Conservation (phyloP, 2,888 invertebrate genomes). For the Apotomis betuletana region DNA sequence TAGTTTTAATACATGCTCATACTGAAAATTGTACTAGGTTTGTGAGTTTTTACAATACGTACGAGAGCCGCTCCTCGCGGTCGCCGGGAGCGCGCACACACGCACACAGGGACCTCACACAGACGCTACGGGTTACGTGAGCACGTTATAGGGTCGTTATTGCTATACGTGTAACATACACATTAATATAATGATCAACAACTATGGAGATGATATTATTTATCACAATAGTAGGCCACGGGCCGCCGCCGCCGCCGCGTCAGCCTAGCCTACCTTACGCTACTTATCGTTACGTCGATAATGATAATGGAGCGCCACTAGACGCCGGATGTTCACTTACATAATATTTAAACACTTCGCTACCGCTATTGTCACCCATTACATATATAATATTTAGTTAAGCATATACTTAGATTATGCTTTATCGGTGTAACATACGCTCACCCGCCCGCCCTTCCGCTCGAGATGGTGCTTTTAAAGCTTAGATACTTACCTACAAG, state of each 20-base stretch:
- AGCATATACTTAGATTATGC: slow-evolving; percentile 13
- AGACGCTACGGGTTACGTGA: slow-evolving; percentile 24
- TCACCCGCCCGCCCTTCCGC: background rate
- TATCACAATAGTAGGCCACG: slow-evolving; percentile 46
- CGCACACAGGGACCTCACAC: slow-evolving; percentile 7
- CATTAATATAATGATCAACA: slow-evolving; percentile 47
- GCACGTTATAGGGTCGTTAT: slow-evolving; percentile 32
- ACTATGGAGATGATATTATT: slow-evolving; percentile 45
- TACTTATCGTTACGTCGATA: slow-evolving; percentile 2
- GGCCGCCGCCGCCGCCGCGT: slow-evolving; percentile 17
- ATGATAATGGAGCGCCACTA: slow-evolving; percentile 25
- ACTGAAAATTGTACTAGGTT: slow-evolving; percentile 7
- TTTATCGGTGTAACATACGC: slow-evolving; percentile 1
- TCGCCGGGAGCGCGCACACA: background rate
- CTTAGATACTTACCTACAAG: slow-evolving; percentile 27
- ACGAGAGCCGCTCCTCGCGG: slow-evolving; percentile 7
- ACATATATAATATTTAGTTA: slow-evolving; percentile 22
- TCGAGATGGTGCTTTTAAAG: slow-evolving; percentile 23
- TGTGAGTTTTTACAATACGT: slow-evolving; percentile 18
- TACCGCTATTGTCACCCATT: slow-evolving; percentile 39
- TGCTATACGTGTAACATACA: slow-evolving; percentile 33
- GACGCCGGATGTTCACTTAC: slow-evolving; percentile 25
- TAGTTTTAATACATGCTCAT: slow-evolving; percentile 14
- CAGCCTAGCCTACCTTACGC: slow-evolving; percentile 19
- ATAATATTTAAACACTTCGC: slow-evolving; percentile 26